Conservation (phyloP, 2,113 vertebrate species). For the Poeciliopsis prolifica region DNA sequence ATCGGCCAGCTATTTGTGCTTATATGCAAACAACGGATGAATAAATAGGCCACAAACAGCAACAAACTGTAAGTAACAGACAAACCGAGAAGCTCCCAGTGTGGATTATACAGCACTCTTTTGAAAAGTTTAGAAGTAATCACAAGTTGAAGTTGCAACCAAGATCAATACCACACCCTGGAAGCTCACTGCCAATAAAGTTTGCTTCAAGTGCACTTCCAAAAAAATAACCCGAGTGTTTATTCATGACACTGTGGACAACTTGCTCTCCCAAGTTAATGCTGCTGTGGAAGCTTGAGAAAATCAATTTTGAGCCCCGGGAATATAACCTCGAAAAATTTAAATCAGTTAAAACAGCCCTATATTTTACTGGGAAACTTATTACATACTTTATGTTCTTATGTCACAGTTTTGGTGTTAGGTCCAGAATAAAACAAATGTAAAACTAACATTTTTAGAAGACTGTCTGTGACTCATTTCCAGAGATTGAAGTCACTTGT, state of each 20-base stretch:
- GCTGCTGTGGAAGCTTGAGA: constrained; percentile 6
- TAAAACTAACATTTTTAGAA: not conserved
- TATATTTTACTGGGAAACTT: not conserved
- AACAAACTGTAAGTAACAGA: not conserved
- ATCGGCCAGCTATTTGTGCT: not conserved
- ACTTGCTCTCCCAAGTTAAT: constrained; percentile 22
- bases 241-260: constrained; percentile 21
- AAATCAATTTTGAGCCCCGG: constrained; percentile 29
- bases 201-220: constrained; percentile 14
- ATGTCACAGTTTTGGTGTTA: not conserved
- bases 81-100: constrained; percentile 2
- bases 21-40: not conserved
- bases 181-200: constrained; percentile 30
- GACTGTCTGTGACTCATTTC: not conserved
- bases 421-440: not conserved
- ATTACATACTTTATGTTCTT: not conserved
- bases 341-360: constrained; percentile 9
- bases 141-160: constrained; percentile 36
- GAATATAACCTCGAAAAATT: constrained; percentile 26
- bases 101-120: constrained; percentile 1
- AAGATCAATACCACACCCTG: constrained; percentile 28
- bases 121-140: constrained; percentile 14
- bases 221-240: constrained; percentile 19
- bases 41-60: not conserved
- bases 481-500: not conserved